phyloP scores from a whole-genome alignment of 2,888 invertebrate genomes.

The Tyria jacobaeae region DNA sequence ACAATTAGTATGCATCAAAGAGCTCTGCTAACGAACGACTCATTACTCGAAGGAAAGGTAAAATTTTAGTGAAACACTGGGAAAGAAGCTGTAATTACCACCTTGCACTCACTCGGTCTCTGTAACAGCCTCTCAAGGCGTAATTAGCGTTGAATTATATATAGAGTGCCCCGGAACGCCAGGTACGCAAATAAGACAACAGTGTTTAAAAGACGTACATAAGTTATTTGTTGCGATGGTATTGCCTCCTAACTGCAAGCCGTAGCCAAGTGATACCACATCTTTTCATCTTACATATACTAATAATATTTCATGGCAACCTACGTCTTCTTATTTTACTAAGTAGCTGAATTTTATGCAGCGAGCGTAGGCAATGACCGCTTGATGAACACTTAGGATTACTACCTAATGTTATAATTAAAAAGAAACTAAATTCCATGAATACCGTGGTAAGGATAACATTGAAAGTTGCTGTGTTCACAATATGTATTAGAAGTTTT shows the following conservation, averaged over 20 bases:
- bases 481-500: no score
- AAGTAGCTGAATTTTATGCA: no score
- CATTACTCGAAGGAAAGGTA: slow-evolving; percentile 64
- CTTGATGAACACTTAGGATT: no score
- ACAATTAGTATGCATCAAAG: slow-evolving; percentile 77
- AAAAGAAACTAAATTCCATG: no score
- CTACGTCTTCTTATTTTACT: no score
- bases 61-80: slow-evolving; percentile 78
- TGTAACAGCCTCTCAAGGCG: slow-evolving; percentile 70
- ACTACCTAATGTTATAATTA: no score
- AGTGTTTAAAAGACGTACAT: slow-evolving; percentile 13
- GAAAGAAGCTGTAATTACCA: slow-evolving; percentile 73
- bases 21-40: slow-evolving; percentile 71
- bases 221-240: not conserved
- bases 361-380: no score
- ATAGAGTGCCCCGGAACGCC: slow-evolving; percentile 48
- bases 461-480: no score
- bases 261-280: not conserved
- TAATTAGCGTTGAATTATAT: slow-evolving; percentile 77
- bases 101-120: slow-evolving; percentile 69
- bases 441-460: no score
- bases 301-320: no score
- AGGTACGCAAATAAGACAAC: slow-evolving; percentile 27
- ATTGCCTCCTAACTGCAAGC: not conserved
- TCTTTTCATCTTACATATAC: not conserved